Conservation (phyloP, 2,113 vertebrate genomes). For the Pterophyllum scalare region DNA sequence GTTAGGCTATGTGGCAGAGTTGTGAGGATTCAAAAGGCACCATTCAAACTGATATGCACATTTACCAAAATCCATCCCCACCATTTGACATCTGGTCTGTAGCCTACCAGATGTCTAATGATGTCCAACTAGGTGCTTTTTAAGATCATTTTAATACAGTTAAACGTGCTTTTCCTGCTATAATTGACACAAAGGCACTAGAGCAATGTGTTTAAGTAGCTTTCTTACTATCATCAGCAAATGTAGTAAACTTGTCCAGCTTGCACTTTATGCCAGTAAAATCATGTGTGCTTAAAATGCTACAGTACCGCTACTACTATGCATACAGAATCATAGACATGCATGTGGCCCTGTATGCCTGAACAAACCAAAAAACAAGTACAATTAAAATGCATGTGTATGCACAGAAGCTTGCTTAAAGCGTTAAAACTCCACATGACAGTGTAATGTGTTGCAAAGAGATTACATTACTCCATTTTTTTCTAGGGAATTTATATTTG, state of each 20-base stretch:
- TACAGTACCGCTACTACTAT: neutral
- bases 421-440: constrained; percentile 17
- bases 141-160: constrained; percentile 12
- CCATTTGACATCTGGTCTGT: constrained; percentile 73
- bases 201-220: neutral
- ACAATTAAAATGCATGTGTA: constrained; percentile 40
- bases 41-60: constrained; percentile 55
- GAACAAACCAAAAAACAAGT: neutral
- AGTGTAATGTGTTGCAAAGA: constrained; percentile 24
- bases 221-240: neutral
- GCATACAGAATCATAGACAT: neutral
- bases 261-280: neutral
- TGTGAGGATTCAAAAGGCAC: constrained; percentile 40
- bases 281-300: neutral
- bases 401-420: neutral
- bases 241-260: neutral
- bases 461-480: constrained; percentile 53
- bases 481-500: constrained; percentile 38
- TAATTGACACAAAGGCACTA: neutral
- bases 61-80: constrained; percentile 52
- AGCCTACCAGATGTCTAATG: constrained; percentile 22
- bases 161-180: constrained; percentile 8
- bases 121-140: neutral
- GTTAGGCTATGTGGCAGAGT: constrained; percentile 54
- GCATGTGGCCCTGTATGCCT: neutral